phyloP scores from a whole-genome alignment of 2,888 invertebrate genomes.

The Rambutsinella grinnellia region DNA sequence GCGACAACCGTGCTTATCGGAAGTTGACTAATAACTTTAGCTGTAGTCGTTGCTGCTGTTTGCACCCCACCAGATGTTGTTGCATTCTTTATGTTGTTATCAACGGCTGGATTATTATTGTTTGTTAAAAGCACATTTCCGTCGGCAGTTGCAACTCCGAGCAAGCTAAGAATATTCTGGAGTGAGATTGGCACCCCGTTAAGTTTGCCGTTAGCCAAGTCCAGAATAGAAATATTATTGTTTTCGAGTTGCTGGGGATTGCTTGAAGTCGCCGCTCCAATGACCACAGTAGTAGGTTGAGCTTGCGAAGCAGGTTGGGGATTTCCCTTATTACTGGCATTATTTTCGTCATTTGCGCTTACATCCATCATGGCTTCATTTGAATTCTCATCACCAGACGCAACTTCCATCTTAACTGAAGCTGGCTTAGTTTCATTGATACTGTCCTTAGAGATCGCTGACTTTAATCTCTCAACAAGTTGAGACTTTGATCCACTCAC shows the following conservation, averaged over 20 bases:
- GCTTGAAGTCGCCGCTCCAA: slow-evolving; percentile 6
- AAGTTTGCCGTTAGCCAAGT: slow-evolving; percentile 24
- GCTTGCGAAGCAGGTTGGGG: background rate
- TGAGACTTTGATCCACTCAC: slow-evolving; percentile 98
- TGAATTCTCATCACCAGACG: slow-evolving; percentile 44
- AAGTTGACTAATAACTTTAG: slow-evolving; percentile 32
- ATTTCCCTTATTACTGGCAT: slow-evolving; percentile 17
- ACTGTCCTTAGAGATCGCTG: slow-evolving; percentile 37
- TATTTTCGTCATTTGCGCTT: slow-evolving; percentile 10
- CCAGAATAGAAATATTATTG: slow-evolving; percentile 36
- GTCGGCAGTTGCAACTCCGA: slow-evolving; percentile 16
- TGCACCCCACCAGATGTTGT: slow-evolving; percentile 1
- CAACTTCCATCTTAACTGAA: slow-evolving; percentile 43
- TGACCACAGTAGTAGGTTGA: slow-evolving; percentile 12
- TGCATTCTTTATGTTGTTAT: slow-evolving; percentile 40
- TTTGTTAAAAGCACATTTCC: slow-evolving; percentile 7
- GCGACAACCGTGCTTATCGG: slow-evolving; percentile 41
- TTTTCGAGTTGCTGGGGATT: slow-evolving; percentile 12
- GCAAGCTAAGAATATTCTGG: slow-evolving; percentile 32
- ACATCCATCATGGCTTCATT: slow-evolving; percentile 60
- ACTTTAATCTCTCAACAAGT: slow-evolving; percentile 88
- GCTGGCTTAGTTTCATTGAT: background rate
- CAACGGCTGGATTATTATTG: slow-evolving; percentile 18
- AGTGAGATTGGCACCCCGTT: slow-evolving; percentile 38
- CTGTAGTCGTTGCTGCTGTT: slow-evolving; percentile 13